phyloP scores from a whole-genome alignment of 2,113 vertebrate genomes.

The Mola mola region DNA sequence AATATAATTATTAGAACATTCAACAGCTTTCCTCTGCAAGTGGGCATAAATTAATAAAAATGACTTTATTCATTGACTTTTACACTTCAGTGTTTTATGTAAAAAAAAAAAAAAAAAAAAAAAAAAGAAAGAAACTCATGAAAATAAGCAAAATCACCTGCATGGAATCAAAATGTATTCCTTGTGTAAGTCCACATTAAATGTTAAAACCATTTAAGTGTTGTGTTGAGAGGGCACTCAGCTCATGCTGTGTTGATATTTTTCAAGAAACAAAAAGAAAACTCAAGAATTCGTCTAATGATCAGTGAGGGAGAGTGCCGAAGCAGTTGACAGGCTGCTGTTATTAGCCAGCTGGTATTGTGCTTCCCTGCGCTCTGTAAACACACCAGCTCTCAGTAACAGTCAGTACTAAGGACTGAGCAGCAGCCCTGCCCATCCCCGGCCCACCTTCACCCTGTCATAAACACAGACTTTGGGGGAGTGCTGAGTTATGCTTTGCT shows the following conservation, averaged over 20 bases:
- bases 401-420: slow-evolving; percentile 83
- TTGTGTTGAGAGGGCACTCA: not conserved
- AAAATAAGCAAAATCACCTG: slow-evolving; percentile 35
- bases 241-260: not conserved
- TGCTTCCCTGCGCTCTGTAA: slow-evolving; percentile 79
- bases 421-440: slow-evolving; percentile 62
- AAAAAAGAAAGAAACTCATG: too few relatives aligned
- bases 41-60: too few relatives aligned
- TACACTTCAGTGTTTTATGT: too few relatives aligned
- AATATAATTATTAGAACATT: slow-evolving; percentile 73
- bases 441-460: slow-evolving; percentile 69
- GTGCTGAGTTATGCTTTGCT: slow-evolving; percentile 58
- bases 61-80: too few relatives aligned
- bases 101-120: slow-evolving; percentile 42
- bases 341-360: slow-evolving; percentile 81
- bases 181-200: too few relatives aligned
- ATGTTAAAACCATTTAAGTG: not conserved
- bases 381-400: slow-evolving; percentile 83
- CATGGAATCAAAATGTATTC: slow-evolving; percentile 12
- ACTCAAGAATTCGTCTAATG: slow-evolving; percentile 26
- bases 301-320: slow-evolving; percentile 19
- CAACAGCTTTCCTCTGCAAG: too few relatives aligned
- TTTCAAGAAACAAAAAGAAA: slow-evolving; percentile 34
- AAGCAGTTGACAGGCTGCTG: slow-evolving; percentile 69
- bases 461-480: slow-evolving; percentile 74